Base-by-base conservation (phyloP, 2,797 vertebrate species). In the Iguana delicatissima region DNA sequence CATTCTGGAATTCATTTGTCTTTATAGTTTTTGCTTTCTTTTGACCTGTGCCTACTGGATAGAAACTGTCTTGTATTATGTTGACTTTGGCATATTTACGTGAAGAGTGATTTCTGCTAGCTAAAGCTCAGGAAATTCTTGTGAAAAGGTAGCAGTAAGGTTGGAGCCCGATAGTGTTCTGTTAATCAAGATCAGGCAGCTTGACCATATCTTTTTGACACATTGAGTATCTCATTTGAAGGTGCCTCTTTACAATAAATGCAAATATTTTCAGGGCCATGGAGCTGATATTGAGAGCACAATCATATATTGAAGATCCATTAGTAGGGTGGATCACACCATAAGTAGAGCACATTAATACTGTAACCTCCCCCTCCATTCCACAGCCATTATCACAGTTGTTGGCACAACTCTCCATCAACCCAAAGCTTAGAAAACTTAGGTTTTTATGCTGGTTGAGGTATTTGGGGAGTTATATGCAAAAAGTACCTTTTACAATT, bases 121-220 rank as follows among this genome's bases (percentile, higher is more conserved):
- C 22, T 24, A 38, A 62, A 14, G 50, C 26, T 67, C 24, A 29
- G 64, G 64, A 67, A 67, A 67, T 6, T 67, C 24, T 67, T 29
- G 29, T 29, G 59, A 80, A 80, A 50, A 55, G 46, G 46, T 80
- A 80, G 13, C 24, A 84, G 42, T 62, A 84, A 67, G 42, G 24
- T 59, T 42, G 42, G 62, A 42, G 42, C 46, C 46, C 62, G 26
- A 84, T 84, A 32, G 13, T 20, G n/a, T 35, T 74, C 13, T n/a
- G 72, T 74, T 35, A 35, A 18, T 46, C 42, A 14, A 22, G 29
- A 6, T 29, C 24, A 67, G 80, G 26, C 35, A 42, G 12, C 62
- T 67, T 84, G 38, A 67, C 82, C 26, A 14, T 84, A 46, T 84
- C 22, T 38, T 67, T 84, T 84, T 67, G 38, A 84, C 38, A 84